Evolutionary conservation across 2,797 vertebrate species (phyloP), one percentile per base, ranked within the genome.

Genomic region (Onychomys arenicola): DNA sequence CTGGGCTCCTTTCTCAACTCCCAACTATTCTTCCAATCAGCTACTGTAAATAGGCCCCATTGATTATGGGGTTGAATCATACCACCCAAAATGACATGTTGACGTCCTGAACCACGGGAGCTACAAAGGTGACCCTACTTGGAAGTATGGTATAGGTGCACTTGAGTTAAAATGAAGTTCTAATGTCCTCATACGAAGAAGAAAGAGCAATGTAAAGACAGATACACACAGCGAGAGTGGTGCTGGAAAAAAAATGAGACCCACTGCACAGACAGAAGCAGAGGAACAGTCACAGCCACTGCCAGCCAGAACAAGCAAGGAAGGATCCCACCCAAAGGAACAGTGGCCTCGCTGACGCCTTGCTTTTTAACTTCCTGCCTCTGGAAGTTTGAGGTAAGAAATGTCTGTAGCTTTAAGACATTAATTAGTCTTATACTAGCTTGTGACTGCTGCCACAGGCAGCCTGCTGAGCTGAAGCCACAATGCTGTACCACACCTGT

Each of bases 291-390:
- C 12, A 19, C 8, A 25, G 6, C 67, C 55, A 6, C 67, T 40
- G 2, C 34, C 49, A 76, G 34, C 49, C 49, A 34, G 52, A 78
- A 55, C 40, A 85, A 27, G 37, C 76, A 83, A 93, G 27, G 14
- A 83, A 93, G 32, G n/a, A 23, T 32, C 67, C 75, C 25, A 52
- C 4, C 27, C 34, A n/a, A 23, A 69, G 17, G 11, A 1, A 91
- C 5, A 21, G 32, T 25, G 17, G 17, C 29, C 34, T 32, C 16
- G 37, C 25, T 87, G 37, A 57, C 46, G 75, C 34, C 59, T 89
- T 77, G 84, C 49, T 61, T 94, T 93, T 78, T 16, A 90, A 67
- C 4, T 82, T 93, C 27, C 61, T 78, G 46, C n/a, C 55, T 83
- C 63, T 29, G 93, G 73, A 92, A 88, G 16, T 57, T 17, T 86